phyloP scores from a whole-genome alignment of 2,797 vertebrate species.

The Lerista edwardsae region DNA sequence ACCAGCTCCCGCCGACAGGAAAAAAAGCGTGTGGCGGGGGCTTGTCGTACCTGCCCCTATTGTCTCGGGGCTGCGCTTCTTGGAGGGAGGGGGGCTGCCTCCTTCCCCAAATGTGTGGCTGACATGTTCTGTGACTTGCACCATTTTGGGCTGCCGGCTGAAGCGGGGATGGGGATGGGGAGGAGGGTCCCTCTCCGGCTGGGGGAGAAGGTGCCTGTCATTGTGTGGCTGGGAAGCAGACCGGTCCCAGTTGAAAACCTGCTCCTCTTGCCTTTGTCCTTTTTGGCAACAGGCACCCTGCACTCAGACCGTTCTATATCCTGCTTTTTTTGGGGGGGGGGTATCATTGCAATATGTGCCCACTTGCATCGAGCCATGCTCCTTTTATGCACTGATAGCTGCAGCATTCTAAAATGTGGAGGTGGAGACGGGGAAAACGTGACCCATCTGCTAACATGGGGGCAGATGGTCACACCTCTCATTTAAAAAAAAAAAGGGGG shows the following conservation, averaged over 20 bases:
- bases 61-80: neutral
- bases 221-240: slow-evolving; percentile 3
- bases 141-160: neutral
- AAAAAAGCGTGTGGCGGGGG: no score
- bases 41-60: neutral
- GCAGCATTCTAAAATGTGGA: slow-evolving; percentile 50
- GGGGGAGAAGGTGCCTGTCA: neutral
- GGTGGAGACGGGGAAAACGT: slow-evolving; percentile 38
- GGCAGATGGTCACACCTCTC: slow-evolving; percentile 8
- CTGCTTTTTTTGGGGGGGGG: neutral
- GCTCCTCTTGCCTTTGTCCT: neutral
- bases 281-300: neutral
- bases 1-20: no score
- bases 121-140: neutral
- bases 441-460: slow-evolving; percentile 44
- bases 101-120: neutral
- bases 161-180: neutral
- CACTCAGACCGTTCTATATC: neutral
- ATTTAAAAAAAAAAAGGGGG: neutral
- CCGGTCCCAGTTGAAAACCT: no score
- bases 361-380: neutral
- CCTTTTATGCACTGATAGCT: slow-evolving; percentile 35
- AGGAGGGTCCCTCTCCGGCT: neutral
- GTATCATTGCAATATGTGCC: no score
- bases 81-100: neutral